phyloP scores from a whole-genome alignment of 2,797 vertebrate genomes.

The Rhincodon typus region DNA sequence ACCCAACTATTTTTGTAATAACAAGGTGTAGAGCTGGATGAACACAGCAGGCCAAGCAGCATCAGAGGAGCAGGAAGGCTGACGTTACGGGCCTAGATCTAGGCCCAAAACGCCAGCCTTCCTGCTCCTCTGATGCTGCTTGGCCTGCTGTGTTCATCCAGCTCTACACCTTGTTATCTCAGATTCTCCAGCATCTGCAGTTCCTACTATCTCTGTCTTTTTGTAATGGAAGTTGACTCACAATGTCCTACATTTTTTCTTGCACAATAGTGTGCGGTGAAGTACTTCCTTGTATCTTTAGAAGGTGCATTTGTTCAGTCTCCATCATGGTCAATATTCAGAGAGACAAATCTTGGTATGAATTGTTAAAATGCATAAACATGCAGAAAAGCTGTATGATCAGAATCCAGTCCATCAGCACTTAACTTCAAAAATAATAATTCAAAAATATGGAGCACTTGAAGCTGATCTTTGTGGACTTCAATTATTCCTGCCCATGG shows the following conservation, averaged over 20 bases:
- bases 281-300: neutral
- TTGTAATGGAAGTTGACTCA: neutral
- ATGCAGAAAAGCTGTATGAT: neutral
- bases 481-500: neutral
- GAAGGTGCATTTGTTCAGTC: neutral
- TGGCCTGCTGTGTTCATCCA: no score
- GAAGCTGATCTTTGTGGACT: neutral
- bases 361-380: neutral
- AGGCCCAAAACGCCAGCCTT: no score
- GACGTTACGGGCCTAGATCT: no score
- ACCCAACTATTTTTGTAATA: no score
- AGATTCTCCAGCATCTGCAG: no score
- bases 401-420: neutral
- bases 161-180: no score
- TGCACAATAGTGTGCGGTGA: neutral
- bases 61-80: no score
- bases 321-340: neutral
- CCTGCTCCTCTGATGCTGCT: no score
- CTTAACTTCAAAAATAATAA: neutral
- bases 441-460: neutral
- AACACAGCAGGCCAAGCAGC: no score
- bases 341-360: neutral
- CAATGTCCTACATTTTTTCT: neutral
- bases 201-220: neutral
- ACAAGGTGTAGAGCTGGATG: no score